A percentile compares a stretch with the other conserved stretches of the same genome.
Evolutionary conservation across 2,888 invertebrate species (phyloP).

Genomic region (Cyaniris semiargus): DNA sequence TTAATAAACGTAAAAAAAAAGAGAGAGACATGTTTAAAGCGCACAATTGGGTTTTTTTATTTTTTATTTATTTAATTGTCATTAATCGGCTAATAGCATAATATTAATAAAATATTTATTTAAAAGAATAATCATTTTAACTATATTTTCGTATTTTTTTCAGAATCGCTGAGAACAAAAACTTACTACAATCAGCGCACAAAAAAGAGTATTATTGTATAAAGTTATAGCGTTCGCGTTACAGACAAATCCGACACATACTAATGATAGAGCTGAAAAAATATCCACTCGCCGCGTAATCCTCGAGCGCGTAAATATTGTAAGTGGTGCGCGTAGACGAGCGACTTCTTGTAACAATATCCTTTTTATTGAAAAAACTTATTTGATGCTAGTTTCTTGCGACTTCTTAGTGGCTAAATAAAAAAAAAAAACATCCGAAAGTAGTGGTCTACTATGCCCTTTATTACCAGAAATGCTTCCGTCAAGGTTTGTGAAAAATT

Average conservation of each 20-base stretch:
- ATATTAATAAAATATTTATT: neutral
- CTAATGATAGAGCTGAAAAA: constrained; percentile 4
- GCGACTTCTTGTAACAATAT: neutral
- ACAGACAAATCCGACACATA: constrained; percentile 11
- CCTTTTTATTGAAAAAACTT: no score
- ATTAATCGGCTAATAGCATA: neutral
- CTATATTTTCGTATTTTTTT: neutral
- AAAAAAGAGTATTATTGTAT: neutral
- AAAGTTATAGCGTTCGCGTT: neutral
- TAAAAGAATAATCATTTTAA: neutral
- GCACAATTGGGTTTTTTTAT: no score
- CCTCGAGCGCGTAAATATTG: constrained; percentile 14
- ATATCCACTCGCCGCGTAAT: constrained; percentile 4
- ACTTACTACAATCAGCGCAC: neutral
- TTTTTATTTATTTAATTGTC: no score
- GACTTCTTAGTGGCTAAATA: neutral
- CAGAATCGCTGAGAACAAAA: neutral
- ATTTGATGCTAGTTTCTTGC: no score
- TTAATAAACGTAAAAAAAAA: no score
- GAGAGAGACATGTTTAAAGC: no score
- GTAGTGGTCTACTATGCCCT: no score
- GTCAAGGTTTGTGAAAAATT: no score
- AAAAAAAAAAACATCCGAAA: no score
- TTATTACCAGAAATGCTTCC: no score
- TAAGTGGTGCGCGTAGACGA: constrained; percentile 1